Percentiles rank a stretch among this genome's conserved stretches.
Conservation (phyloP, 2,113 vertebrate species). For the Reinhardtius hippoglossoides region DNA sequence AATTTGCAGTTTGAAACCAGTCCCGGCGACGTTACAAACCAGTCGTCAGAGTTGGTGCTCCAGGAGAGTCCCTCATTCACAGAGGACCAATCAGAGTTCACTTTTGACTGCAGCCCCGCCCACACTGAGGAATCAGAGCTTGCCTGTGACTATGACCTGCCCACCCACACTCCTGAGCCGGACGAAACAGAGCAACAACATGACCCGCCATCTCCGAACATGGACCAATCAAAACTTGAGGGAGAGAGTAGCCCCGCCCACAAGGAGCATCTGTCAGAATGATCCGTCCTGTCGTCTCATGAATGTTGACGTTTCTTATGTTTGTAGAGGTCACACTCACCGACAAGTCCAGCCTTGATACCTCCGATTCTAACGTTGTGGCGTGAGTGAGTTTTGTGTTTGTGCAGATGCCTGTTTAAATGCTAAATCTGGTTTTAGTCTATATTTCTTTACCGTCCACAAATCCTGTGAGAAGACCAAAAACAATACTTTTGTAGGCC, state of each 20-base stretch:
- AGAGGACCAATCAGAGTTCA: conserved; percentile 78
- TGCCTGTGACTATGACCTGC: conserved; percentile 73
- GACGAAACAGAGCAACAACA: conserved; percentile 53
- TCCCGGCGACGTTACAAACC: conserved; percentile 56
- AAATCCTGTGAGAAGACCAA: conserved; percentile 37
- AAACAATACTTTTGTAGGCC: not conserved
- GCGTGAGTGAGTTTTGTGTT: conserved; percentile 30
- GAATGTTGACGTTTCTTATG: conserved; percentile 63
- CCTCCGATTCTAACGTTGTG: conserved; percentile 48
- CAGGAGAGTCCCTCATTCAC: conserved; percentile 78
- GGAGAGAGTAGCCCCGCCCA: conserved; percentile 42
- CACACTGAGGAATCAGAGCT: conserved; percentile 79
- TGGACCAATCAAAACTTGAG: conserved; percentile 65
- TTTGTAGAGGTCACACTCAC: conserved; percentile 60
- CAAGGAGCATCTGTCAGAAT: conserved; percentile 61
- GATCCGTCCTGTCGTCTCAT: conserved; percentile 49
- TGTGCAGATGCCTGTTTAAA: conserved; percentile 16
- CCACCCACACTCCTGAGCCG: conserved; percentile 54
- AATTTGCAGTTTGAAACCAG: conserved; percentile 74
- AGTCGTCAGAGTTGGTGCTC: conserved; percentile 70
- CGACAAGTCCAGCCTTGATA: conserved; percentile 60
- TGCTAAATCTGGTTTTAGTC: conserved; percentile 30
- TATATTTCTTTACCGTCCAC: conserved; percentile 26
- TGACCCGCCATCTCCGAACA: conserved; percentile 27
- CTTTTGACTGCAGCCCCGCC: conserved; percentile 81